Evolutionary conservation across 2,888 invertebrate species (phyloP).

Genomic region (Trichopria drosophilae): DNA sequence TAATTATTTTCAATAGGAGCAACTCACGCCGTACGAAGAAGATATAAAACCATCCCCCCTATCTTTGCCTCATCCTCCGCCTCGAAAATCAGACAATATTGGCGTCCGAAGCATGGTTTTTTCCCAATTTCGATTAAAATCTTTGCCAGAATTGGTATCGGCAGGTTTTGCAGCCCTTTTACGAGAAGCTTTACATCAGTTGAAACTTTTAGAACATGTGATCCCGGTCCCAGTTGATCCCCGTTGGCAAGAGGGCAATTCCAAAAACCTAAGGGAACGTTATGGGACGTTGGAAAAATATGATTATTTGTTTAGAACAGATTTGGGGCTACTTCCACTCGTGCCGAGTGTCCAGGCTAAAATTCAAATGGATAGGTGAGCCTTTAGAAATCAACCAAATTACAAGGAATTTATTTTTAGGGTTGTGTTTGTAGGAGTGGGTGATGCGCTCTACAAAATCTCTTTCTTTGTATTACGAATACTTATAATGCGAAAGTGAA

Average conservation of each 20-base stretch:
- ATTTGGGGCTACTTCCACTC: constrained; percentile 35
- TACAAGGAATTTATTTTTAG: no score
- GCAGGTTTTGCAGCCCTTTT: constrained; percentile 35
- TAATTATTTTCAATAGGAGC: no score
- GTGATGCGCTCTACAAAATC: no score
- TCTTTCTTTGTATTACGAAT: no score
- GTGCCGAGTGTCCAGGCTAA: constrained; percentile 37
- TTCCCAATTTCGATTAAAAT: constrained; percentile 27
- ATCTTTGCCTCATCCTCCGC: no score
- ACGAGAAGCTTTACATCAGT: constrained; percentile 36
- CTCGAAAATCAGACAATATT: constrained; percentile 41
- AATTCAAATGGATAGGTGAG: constrained; percentile 47
- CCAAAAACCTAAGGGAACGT: constrained; percentile 34
- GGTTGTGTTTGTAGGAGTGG: no score
- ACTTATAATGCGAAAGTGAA: no score
- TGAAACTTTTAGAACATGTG: constrained; percentile 38
- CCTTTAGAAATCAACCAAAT: no score
- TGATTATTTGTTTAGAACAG: constrained; percentile 34
- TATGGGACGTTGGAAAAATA: constrained; percentile 37
- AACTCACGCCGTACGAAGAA: no score
- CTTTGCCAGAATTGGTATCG: constrained; percentile 37
- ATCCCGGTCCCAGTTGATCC: constrained; percentile 37
- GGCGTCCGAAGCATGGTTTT: constrained; percentile 37
- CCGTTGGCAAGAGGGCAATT: constrained; percentile 39
- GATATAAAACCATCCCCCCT: no score